These are phyloP conservation scores for Cacatua alba DNA, from an alignment of 2,113 vertebrate genomes.

Conservation along the genomic window DNA sequence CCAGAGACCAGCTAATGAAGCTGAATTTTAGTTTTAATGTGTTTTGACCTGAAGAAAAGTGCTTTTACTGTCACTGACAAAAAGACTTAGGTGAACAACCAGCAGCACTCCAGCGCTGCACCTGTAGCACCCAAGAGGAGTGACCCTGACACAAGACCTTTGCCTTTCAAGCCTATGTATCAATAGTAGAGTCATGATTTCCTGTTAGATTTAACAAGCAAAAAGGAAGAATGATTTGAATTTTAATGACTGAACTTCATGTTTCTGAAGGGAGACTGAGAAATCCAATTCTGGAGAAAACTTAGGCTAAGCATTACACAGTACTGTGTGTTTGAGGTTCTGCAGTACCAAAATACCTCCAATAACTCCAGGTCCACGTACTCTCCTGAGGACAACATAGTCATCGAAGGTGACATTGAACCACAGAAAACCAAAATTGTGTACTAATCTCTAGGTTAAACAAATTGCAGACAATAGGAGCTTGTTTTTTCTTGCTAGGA, in stretches of 20 bases:
- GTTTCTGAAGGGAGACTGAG: not conserved
- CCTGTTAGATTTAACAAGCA: not conserved
- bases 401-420: not conserved
- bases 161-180: not conserved
- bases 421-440: not conserved
- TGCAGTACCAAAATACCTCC: not conserved
- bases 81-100: not conserved
- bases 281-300: not conserved
- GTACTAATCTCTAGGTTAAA: not conserved
- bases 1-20: not conserved
- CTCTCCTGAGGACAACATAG: not conserved
- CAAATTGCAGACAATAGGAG: not conserved
- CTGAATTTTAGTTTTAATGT: not conserved
- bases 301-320: not conserved
- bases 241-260: not conserved
- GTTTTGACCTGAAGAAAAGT: not conserved
- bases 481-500: not conserved
- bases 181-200: not conserved
- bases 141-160: not conserved
- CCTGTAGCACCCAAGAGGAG: not conserved
- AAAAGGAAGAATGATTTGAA: not conserved
- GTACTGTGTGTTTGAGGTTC: accelerated
- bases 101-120: not conserved
- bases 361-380: not conserved
- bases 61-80: not conserved